Percentiles rank a stretch among this genome's conserved stretches.
Conservation (phyloP, 2,113 vertebrate species). For the Oenanthe oenanthe region DNA sequence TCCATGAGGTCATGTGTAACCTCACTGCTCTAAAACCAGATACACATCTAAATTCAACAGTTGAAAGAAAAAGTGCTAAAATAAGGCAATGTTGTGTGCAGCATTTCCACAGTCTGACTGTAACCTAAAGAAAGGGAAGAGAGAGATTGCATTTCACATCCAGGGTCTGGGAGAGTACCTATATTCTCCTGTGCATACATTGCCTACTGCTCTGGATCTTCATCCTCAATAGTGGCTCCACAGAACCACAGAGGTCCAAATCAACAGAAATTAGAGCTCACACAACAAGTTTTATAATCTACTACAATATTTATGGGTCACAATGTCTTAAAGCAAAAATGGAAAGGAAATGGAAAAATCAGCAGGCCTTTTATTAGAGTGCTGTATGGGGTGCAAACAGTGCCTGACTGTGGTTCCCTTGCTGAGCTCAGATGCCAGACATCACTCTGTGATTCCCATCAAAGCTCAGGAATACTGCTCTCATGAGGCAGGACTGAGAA, state of each 20-base stretch:
- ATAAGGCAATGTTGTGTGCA: not conserved
- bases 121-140: not conserved
- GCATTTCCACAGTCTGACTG: not conserved
- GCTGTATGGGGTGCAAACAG: not conserved
- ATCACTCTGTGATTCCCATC: not conserved
- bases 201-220: not conserved
- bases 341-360: not conserved
- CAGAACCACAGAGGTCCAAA: not conserved
- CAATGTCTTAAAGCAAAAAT: not conserved
- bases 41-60: not conserved
- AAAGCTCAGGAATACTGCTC: conserved; percentile 13
- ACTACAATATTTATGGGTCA: not conserved
- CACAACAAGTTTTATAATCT: not conserved
- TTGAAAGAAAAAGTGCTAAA: not conserved
- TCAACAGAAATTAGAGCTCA: not conserved
- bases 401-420: not conserved
- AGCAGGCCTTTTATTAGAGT: not conserved
- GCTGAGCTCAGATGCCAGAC: not conserved
- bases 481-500: not conserved
- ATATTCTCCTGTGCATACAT: not conserved
- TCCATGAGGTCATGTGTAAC: not conserved
- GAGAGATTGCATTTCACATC: not conserved
- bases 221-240: not conserved
- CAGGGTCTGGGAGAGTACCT: not conserved
- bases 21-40: not conserved